Evolutionary conservation across 2,888 invertebrate species (phyloP).

Genomic region (Rapana venosa): DNA sequence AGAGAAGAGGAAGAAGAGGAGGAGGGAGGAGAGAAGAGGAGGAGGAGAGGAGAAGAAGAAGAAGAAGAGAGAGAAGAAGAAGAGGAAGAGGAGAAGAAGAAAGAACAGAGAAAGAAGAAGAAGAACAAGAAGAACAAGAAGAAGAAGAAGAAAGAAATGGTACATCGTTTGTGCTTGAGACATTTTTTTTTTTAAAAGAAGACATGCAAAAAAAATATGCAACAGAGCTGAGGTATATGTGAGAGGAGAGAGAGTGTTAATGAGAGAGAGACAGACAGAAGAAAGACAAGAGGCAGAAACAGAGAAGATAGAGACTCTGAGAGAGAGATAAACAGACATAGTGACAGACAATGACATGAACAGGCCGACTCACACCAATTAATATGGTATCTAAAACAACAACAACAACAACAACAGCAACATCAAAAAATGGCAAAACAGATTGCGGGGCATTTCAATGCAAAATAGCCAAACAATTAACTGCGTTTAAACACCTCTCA

Average conservation of each 20-base stretch:
- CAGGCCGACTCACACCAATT: not conserved
- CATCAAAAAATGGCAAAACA: not conserved
- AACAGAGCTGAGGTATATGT: not conserved
- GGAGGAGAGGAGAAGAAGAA: too few relatives aligned
- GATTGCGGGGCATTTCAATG: not conserved
- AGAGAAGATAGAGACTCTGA: not conserved
- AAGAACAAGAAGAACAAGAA: not conserved
- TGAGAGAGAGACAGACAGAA: not conserved
- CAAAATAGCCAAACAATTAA: too few relatives aligned
- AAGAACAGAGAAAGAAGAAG: not conserved
- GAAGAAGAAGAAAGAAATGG: not conserved
- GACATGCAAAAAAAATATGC: too few relatives aligned
- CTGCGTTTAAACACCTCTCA: too few relatives aligned
- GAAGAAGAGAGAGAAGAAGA: too few relatives aligned
- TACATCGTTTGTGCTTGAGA: too few relatives aligned
- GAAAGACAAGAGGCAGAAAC: not conserved
- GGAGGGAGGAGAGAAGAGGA: too few relatives aligned
- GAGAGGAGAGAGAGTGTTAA: not conserved
- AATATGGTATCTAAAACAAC: not conserved
- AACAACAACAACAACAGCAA: too few relatives aligned
- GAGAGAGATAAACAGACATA: not conserved
- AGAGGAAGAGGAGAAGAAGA: too few relatives aligned
- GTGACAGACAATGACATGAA: not conserved
- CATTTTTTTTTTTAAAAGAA: too few relatives aligned
- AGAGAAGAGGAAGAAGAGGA: too few relatives aligned